Evolutionary conservation across 2,888 invertebrate genomes (phyloP), one percentile per base, ranked within the genome.

Genomic region (Pristionchus fissidentatus): DNA sequence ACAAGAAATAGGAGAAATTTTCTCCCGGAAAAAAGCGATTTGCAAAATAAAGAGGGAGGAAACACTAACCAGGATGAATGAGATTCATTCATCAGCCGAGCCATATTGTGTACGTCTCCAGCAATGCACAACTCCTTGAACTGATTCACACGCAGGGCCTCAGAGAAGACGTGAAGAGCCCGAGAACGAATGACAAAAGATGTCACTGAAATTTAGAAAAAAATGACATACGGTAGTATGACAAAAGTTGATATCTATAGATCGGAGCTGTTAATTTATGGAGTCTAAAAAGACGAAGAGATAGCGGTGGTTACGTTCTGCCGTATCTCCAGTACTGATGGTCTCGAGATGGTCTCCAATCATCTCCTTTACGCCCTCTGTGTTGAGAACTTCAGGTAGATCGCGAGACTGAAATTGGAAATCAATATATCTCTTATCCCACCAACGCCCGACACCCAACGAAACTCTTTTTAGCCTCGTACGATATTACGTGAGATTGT

Each of bases 11-110:
- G 38, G 73, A 84, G 35, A 38, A n/a, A n/a, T n/a, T n/a, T n/a
- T n/a, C n/a, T n/a, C n/a, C n/a, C n/a, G n/a, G n/a, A n/a, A n/a
- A n/a, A n/a, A n/a, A n/a, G n/a, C n/a, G n/a, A n/a, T n/a, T n/a
- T n/a, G n/a, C n/a, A n/a, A n/a, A n/a, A n/a, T n/a, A 26, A 22
- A 57, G 26, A 57, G 10, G 7, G 57, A 38, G 15, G 3, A 19
- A 35, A 70, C 4, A 29, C 49, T 41, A 0, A 57, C 62, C 75
- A 79, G 2, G 77, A 77, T 5, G 15, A 13, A n/a, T 77, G 75
- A 90, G 98, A 98, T 83, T 95, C 94, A 75, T 95, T 95, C 97
- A 99, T 97, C 79, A 98, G 94, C 85, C 94, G 93, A 0, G 97
- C 97, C 88, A 91, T 91, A 83, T 84, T 38, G 26, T 83, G 29